Evolutionary conservation across 1,140 invertebrate species (phyloP), one percentile per base, ranked within the genome.

Genomic region (Hyposmocoma kahamanoa): DNA sequence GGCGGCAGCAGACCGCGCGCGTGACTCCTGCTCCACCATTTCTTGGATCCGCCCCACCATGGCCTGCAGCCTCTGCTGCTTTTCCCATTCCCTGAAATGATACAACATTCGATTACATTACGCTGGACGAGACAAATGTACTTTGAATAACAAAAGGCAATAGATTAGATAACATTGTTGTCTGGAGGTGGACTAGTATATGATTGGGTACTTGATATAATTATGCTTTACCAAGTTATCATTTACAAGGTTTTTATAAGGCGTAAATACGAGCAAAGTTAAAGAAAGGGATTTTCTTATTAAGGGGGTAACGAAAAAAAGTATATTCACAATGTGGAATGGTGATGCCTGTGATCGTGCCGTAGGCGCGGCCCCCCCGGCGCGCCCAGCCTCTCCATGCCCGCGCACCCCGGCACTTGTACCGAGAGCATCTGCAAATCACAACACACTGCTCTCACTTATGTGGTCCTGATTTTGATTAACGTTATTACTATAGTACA

Each of bases 311-410:
- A n/a, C n/a, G n/a, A n/a, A n/a, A n/a, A 17, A 9, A 1, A 20
- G 5, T 28, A 18, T 64, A 84, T 79, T 84, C 49, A 84, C 81
- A 81, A 66, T 68, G 88, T 69, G 76, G 88, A 62, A 78, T 87
- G 68, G 75, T 88, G 73, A 71, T 87, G 75, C 69, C 77, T 80
- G 76, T 81, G 76, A 52, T 82, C 76, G 69, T 83, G 79, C 60
- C 78, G 77, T 56, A 82, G 75, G 66, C 78, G 81, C 72, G 78
- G 72, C 62, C 80, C 82, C 72, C 79, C 88, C 76, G 88, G 88
- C 88, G 88, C 88, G 85, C 89, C 88, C 87, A 90, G 87, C 87
- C 88, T 87, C 87, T 90, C 89, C 89, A 90, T 90, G 83, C 89
- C 89, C 85, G 88, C 89, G 86, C 88, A 90, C 88, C 89, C 88